phyloP scores from a whole-genome alignment of 1,140 invertebrate genomes.

The Meloidogyne floridensis region DNA sequence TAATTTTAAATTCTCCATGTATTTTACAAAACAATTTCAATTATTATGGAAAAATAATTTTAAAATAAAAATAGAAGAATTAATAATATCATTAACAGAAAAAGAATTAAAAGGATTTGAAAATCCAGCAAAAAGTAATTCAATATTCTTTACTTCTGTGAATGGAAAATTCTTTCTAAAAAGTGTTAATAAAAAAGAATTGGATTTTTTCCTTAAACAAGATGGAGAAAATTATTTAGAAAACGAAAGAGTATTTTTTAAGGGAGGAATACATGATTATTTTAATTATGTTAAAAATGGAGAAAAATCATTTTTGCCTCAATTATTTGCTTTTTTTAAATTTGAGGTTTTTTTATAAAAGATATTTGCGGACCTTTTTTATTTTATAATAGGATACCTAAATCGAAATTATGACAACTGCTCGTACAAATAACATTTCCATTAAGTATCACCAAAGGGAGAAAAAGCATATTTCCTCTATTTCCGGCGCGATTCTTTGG shows the following conservation, averaged over 20 bases:
- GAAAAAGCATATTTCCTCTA: too few relatives aligned
- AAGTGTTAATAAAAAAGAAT: not conserved
- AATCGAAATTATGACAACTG: too few relatives aligned
- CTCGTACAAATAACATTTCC: too few relatives aligned
- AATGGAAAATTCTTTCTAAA: not conserved
- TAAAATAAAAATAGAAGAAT: not conserved
- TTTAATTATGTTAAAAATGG: slow-evolving; percentile 7
- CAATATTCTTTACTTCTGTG: not conserved
- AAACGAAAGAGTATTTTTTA: not conserved
- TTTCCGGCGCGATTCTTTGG: too few relatives aligned
- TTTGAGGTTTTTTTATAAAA: not conserved
- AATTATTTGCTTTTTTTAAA: slow-evolving; percentile 7
- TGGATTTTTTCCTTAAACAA: not conserved
- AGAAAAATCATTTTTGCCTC: slow-evolving; percentile 6
- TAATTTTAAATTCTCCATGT: not conserved
- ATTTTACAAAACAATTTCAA: not conserved
- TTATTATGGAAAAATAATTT: not conserved
- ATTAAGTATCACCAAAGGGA: too few relatives aligned
- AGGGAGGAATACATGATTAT: slow-evolving; percentile 3
- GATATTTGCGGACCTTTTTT: not conserved
- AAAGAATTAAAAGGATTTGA: not conserved
- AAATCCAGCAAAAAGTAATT: slow-evolving; percentile 3
- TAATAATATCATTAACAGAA: not conserved
- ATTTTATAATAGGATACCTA: too few relatives aligned
- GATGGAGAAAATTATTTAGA: not conserved